Evolutionary conservation across 2,797 vertebrate species (phyloP).

Genomic region (Hemitrygon akajei): DNA sequence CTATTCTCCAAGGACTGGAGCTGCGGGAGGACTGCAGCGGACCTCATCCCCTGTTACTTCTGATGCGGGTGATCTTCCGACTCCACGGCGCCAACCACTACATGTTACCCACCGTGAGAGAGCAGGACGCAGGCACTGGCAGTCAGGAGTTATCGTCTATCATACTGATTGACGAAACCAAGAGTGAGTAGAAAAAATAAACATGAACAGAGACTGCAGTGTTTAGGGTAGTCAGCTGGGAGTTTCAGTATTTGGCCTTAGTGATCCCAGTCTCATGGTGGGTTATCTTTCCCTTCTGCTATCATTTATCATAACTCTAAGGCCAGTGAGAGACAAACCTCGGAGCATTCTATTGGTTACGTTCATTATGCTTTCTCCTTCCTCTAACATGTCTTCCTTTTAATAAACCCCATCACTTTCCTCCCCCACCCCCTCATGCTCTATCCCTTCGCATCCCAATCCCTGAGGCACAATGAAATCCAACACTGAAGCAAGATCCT

Average conservation of each 20-base stretch:
- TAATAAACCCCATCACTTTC: slow-evolving; percentile 32
- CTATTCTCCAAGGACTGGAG: slow-evolving; percentile 68
- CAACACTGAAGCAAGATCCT: slow-evolving; percentile 63
- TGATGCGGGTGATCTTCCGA: slow-evolving; percentile 81
- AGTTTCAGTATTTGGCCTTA: slow-evolving; percentile 96
- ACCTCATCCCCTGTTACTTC: slow-evolving; percentile 70
- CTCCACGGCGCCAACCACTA: slow-evolving; percentile 93
- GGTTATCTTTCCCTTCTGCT: slow-evolving; percentile 92
- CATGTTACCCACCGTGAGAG: slow-evolving; percentile 84
- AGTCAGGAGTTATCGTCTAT: slow-evolving; percentile 88
- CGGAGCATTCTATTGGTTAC: slow-evolving; percentile 63
- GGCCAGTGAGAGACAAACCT: slow-evolving; percentile 59
- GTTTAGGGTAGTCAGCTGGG: slow-evolving; percentile 89
- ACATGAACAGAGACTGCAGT: slow-evolving; percentile 92
- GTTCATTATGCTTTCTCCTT: slow-evolving; percentile 61
- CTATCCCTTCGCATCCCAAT: slow-evolving; percentile 61
- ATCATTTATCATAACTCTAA: slow-evolving; percentile 94
- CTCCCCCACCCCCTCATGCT: slow-evolving; percentile 45
- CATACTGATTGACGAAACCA: slow-evolving; percentile 89
- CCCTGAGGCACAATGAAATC: slow-evolving; percentile 72
- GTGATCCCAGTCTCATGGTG: slow-evolving; percentile 87
- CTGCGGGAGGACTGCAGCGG: slow-evolving; percentile 64
- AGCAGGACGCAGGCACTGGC: slow-evolving; percentile 75
- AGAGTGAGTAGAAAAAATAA: slow-evolving; percentile 91
- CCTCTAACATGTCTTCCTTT: slow-evolving; percentile 58